Percentiles rank a stretch among this genome's conserved stretches.
phyloP scores from a whole-genome alignment of 1,140 invertebrate species.

The Bombus difficillimus region DNA sequence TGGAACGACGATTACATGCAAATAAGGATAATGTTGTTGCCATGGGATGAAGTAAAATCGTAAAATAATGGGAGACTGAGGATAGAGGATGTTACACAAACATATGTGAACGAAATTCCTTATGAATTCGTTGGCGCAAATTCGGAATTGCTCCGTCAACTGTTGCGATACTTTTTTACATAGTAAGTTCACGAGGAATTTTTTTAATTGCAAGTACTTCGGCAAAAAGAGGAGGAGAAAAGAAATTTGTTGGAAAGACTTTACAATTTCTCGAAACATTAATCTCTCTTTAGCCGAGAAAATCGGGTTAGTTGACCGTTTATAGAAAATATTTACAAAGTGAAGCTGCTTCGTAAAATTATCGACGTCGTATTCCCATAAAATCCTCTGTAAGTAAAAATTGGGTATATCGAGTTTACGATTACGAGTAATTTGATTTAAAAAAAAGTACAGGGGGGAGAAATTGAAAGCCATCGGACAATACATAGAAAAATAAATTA shows the following conservation, averaged over 20 bases:
- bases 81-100: no score
- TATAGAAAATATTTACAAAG: background rate
- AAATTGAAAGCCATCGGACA: background rate
- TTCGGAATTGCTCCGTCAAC: background rate
- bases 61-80: background rate
- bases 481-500: background rate
- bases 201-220: background rate
- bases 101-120: background rate
- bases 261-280: background rate
- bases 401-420: background rate
- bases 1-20: background rate
- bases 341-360: background rate
- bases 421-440: background rate
- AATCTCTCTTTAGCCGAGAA: background rate
- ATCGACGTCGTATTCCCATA: background rate
- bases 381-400: background rate
- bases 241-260: background rate
- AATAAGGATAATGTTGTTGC: background rate
- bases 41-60: background rate
- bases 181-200: background rate
- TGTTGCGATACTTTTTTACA: background rate
- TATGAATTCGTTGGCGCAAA: background rate
- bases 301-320: slow-evolving; percentile 20
- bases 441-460: background rate
- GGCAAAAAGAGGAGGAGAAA: background rate